Evolutionary conservation across 1,140 invertebrate species (phyloP), one percentile per base, ranked within the genome.

Genomic region (Ostrea edulis): DNA sequence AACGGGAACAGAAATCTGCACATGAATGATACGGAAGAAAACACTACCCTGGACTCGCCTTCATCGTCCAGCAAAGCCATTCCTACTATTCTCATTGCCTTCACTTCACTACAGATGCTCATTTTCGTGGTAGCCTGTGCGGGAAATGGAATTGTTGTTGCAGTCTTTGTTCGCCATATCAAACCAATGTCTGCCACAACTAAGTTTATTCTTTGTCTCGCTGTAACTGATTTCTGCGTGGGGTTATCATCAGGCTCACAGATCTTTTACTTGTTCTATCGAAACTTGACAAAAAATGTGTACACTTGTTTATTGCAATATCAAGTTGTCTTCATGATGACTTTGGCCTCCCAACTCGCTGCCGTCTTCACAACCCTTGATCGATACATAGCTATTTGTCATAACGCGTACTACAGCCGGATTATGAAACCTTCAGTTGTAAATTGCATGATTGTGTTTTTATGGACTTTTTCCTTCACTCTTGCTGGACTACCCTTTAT

Each of bases 371-470:
- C 86, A n/a, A 91, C 88, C 0, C 51, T 89, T 29, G 90, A 91
- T 81, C 71, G 90, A 44, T 91, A 87, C 84, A 81, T 91, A 4
- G 90, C 90, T 8, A 88, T 91, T 58, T 91, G 89, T 53, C 86
- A 84, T 82, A 62, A 35, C 29, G 87, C 85, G 8, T 77, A 86
- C n/a, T 86, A 91, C 29, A 17, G 11, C 0, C 86, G 71, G 29
- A 53, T 91, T 8, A 90, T 91, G 84, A 89, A 71, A 22, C n/a
- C 84, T 2, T 77, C 22, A 2, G 68, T 51, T 17, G 54, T 86
- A n/a, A 86, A 87, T 17, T 17, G 82, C n/a, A 25, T 91, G 12
- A 89, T 89, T 55, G 55, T 53, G 3, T 35, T 85, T 0, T 51
- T 88, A 44, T 91, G 90, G 90, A n/a, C 88, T 4, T 86, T 81